These are phyloP conservation scores for Cherax quadricarinatus DNA, from an alignment of 1,140 invertebrate species.

Conservation along the genomic window DNA sequence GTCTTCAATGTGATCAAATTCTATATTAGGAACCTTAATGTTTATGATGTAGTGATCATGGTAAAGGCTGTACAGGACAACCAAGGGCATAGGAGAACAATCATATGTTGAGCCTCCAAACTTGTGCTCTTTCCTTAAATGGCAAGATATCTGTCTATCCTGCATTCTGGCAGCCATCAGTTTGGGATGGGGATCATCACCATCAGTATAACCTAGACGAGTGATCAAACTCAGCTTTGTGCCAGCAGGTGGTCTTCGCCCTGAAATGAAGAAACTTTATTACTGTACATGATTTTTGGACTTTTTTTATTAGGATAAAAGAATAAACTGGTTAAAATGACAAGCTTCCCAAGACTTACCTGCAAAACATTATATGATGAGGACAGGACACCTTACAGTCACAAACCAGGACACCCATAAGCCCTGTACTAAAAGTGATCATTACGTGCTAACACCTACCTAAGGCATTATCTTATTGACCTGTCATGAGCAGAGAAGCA, in stretches of 20 bases:
- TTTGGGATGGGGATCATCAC: slow-evolving; percentile 1
- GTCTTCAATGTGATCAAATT: slow-evolving; percentile 28
- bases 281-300: too few relatives aligned
- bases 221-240: slow-evolving; percentile 31
- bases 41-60: slow-evolving; percentile 58
- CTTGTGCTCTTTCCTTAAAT: slow-evolving; percentile 19
- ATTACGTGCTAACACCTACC: too few relatives aligned
- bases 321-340: too few relatives aligned
- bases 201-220: slow-evolving; percentile 42
- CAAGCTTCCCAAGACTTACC: too few relatives aligned
- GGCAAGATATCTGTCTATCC: slow-evolving; percentile 31
- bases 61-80: slow-evolving; percentile 56
- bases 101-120: slow-evolving; percentile 41
- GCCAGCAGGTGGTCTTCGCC: background rate
- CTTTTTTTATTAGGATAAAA: background rate
- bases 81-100: slow-evolving; percentile 41
- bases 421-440: too few relatives aligned
- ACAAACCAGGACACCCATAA: too few relatives aligned
- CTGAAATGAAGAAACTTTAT: background rate
- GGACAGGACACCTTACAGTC: too few relatives aligned
- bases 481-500: too few relatives aligned
- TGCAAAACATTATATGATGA: too few relatives aligned
- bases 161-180: slow-evolving; percentile 35
- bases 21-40: slow-evolving; percentile 7
- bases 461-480: too few relatives aligned